Evolutionary conservation across 2,797 vertebrate genomes (phyloP), one percentile per base, ranked within the genome.

Genomic region (Amblyraja radiata): DNA sequence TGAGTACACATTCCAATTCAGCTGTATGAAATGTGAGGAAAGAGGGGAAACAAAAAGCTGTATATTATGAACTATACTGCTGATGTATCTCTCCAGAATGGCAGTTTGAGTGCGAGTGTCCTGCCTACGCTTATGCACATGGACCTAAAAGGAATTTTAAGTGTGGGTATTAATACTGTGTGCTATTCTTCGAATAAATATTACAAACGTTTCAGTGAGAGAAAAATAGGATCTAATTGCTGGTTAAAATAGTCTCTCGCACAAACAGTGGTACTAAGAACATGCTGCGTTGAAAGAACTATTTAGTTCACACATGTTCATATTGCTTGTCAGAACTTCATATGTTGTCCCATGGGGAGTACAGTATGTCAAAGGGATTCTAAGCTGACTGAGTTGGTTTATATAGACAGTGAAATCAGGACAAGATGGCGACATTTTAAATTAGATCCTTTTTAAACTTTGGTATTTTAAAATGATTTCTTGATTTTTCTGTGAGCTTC

Each of bases 291-390:
- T 88, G 84, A 36, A 32, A 88, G 84, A 88, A 68, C 65, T 16
- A 88, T 88, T 88, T 88, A 32, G 63, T 68, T 88, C 61, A 88
- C n/a, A 65, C 83, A 16, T 63, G 65, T 32, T 88, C 61, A n/a
- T 68, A 68, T 32, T 68, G 63, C 61, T 65, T 88, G 84, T 88
- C 61, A 65, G 84, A 32, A 68, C n/a, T 86, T 88, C 65, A 88
- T 63, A 88, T 32, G n/a, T 88, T 88, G 63, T 8, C 63, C 84
- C 32, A 21, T 36, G 61, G 84, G n/a, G 84, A 36, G n/a, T 16
- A 32, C 6, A 36, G 6, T 68, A 68, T 1, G 68, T 88, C n/a
- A 36, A 1, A 68, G 84, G 63, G 32, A 88, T 88, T 65, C 65
- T 65, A 36, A 18, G 65, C 61, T 88, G 84, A 83, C 39, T 58